A percentile compares a stretch with the other conserved stretches of the same genome.
These are phyloP conservation scores for Epicampocera succincta DNA, from an alignment of 2,888 invertebrate genomes.

Conservation along the genomic window DNA sequence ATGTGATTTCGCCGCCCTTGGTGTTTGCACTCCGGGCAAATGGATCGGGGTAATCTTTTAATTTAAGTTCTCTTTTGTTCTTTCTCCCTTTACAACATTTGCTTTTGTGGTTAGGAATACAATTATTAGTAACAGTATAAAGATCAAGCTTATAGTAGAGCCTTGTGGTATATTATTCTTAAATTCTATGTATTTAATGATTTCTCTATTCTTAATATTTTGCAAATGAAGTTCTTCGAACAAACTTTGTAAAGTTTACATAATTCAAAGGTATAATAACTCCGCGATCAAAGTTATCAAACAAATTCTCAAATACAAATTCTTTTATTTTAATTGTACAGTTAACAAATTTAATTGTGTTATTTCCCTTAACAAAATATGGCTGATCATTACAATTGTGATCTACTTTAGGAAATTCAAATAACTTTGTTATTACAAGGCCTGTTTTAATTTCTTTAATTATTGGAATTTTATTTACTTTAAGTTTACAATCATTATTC, in stretches of 20 bases:
- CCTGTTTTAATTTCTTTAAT: slow-evolving; percentile 15
- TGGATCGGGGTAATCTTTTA: slow-evolving; percentile 19
- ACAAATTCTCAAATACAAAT: slow-evolving; percentile 16
- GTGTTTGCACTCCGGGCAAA: slow-evolving; percentile 13
- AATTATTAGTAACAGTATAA: slow-evolving; percentile 21
- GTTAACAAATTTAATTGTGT: slow-evolving; percentile 8
- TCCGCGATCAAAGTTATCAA: slow-evolving; percentile 3
- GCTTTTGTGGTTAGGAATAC: slow-evolving; percentile 1
- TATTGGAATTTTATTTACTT: slow-evolving; percentile 4
- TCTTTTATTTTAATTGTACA: slow-evolving; percentile 35
- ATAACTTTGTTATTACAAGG: slow-evolving; percentile 11
- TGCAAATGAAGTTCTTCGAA: slow-evolving; percentile 10
- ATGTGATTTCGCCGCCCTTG: slow-evolving; percentile 11
- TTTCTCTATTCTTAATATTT: slow-evolving; percentile 17
- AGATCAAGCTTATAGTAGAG: slow-evolving; percentile 8
- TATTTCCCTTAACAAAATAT: slow-evolving; percentile 26
- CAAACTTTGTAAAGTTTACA: slow-evolving; percentile 17
- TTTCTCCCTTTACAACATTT: slow-evolving; percentile 16
- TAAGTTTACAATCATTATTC: slow-evolving; percentile 23
- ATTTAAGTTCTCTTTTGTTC: too few species aligned
- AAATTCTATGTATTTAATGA: slow-evolving; percentile 18
- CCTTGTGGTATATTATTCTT: slow-evolving; percentile 24
- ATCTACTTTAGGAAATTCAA: slow-evolving; percentile 16
- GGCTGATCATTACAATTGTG: slow-evolving; percentile 28
- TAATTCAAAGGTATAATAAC: slow-evolving; percentile 20